Base-by-base conservation (phyloP, 2,113 vertebrate genomes). In the Paracanthobrama guichenoti region DNA sequence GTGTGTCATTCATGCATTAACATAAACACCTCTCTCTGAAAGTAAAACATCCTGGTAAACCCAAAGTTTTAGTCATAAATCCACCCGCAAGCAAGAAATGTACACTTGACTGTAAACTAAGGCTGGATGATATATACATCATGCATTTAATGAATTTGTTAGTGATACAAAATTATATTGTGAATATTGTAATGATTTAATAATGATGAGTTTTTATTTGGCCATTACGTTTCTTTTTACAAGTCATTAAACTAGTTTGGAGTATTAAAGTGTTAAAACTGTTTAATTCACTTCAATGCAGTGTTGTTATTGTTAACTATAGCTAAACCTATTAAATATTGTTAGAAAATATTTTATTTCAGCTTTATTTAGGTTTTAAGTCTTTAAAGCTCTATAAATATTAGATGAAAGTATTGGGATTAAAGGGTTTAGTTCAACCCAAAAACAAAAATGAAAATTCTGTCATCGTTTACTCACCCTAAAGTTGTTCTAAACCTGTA, bases 1-100 rank as follows among this genome's bases (percentile, higher is more conserved):
- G 59, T 1, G n/a, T 79, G 57, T 50, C 24, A 50, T 31, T 80
- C 35, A n/a, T 28, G 44, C 78, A 66, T 50, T 66, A 26, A 67
- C 16, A 31, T 67, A 80, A 80, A 80, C 78, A 80, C 11, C 18
- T 31, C n/a, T 22, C 24, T 80, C 78, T 12, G 42, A 50, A 80
- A 50, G 60, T 22, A 48, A 80, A 80, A 67, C 60, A 80, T 75
- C 73, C 73, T 26, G 73, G 13, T 5, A 31, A 75, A 75, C 73
- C n/a, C 73, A 53, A 46, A 50, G 24, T 75, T 20, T 53, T 48
- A 53, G 26, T 16, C 14, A 28, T 75, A 5, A 75, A 75, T 75
- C 24, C 14, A 74, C 53, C 13, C 24, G 11, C 1, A 26, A 75
- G 22, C 22, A 0, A 24, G 13, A 46, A n/a, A 42, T n/a, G 35